Evolutionary conservation across 2,888 invertebrate species (phyloP).

Genomic region (Yponomeuta plumbellus): DNA sequence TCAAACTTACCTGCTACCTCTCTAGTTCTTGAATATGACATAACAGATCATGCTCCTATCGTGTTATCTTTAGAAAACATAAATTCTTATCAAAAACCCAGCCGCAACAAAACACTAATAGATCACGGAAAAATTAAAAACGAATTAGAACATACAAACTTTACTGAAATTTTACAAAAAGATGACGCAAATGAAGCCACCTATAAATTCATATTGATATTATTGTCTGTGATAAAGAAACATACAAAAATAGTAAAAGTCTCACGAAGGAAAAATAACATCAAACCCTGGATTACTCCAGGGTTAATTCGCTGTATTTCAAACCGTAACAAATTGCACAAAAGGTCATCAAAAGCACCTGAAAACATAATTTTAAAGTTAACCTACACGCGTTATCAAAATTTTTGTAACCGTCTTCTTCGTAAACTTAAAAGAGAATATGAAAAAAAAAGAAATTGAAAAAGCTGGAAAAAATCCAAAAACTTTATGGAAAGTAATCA

Average conservation of each 20-base stretch:
- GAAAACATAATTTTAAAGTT: constrained; percentile 2
- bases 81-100: no score
- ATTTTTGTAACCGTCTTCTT: constrained; percentile 14
- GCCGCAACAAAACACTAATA: no score
- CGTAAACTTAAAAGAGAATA: constrained; percentile 10
- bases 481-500: constrained; percentile 11
- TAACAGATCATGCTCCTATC: no score
- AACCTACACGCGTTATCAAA: constrained; percentile 11
- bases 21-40: no score
- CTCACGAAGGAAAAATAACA: not conserved
- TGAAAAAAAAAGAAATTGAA: not conserved
- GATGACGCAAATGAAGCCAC: constrained; percentile 8
- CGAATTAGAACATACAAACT: no score
- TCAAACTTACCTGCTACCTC: no score
- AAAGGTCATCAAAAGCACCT: constrained; percentile 6
- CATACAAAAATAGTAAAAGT: not conserved
- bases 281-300: constrained; percentile 15
- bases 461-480: constrained; percentile 16
- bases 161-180: no score
- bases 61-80: no score
- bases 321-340: constrained; percentile 6
- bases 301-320: no score
- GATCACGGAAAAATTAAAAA: no score
- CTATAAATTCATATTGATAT: not conserved
- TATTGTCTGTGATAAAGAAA: not conserved